Conservation (phyloP, 2,113 vertebrate genomes). For the Tonatia bakeri region DNA sequence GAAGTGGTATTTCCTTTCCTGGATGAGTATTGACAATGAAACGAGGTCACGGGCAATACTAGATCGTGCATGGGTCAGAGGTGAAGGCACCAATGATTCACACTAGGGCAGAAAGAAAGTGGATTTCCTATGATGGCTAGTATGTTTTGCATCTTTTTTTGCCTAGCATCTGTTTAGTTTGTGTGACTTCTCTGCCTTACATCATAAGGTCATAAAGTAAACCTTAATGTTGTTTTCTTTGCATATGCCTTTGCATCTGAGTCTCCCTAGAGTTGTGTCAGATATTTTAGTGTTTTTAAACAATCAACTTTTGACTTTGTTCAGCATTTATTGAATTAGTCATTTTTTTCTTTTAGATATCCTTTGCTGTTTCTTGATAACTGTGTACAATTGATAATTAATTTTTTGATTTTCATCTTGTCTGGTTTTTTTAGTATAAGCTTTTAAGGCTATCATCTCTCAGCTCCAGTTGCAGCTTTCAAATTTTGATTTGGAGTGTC, state of each 20-base stretch:
- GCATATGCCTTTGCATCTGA: background rate
- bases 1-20: too few species aligned
- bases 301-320: background rate
- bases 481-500: background rate
- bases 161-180: background rate
- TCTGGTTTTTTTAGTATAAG: background rate
- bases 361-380: background rate
- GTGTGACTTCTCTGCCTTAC: background rate
- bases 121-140: background rate
- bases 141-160: background rate
- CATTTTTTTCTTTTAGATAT: background rate
- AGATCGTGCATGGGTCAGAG: background rate
- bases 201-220: background rate
- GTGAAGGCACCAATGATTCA: background rate
- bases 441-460: background rate
- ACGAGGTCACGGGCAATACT: background rate
- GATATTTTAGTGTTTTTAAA: background rate
- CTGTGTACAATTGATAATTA: background rate
- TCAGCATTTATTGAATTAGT: background rate
- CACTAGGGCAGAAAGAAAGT: background rate
- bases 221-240: background rate
- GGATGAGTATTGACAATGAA: constrained; percentile 5
- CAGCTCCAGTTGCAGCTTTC: background rate
- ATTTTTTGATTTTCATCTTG: background rate
- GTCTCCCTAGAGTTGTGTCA: background rate